Evolutionary conservation across 1,140 invertebrate species (phyloP).

Genomic region (Orchestia grillus): DNA sequence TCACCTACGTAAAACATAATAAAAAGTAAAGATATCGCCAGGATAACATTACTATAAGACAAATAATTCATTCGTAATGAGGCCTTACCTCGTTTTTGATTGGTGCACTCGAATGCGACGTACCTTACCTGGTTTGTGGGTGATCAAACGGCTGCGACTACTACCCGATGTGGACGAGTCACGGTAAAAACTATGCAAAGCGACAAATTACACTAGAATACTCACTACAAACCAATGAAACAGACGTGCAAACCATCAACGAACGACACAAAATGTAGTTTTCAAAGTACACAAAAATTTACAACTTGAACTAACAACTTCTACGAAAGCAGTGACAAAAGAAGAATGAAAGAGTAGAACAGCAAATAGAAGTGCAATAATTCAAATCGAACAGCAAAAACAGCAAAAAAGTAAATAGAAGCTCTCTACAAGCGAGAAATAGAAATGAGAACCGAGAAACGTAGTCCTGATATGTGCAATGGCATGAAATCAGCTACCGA

Average conservation of each 20-base stretch:
- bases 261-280: background rate
- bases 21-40: too few species aligned
- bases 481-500: background rate
- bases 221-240: background rate
- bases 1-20: too few species aligned
- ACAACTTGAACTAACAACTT: background rate
- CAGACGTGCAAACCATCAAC: background rate
- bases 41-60: background rate
- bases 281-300: background rate
- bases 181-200: background rate
- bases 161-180: background rate
- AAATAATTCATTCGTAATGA: background rate
- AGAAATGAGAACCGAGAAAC: background rate
- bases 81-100: background rate
- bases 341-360: background rate
- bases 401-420: background rate
- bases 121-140: background rate
- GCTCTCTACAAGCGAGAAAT: background rate
- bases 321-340: background rate
- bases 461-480: background rate
- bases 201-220: background rate
- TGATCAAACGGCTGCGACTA: background rate
- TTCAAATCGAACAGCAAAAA: background rate
- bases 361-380: background rate
- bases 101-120: background rate